Evolutionary conservation across 2,113 vertebrate species (phyloP).

Genomic region (Pygoscelis antarcticus): DNA sequence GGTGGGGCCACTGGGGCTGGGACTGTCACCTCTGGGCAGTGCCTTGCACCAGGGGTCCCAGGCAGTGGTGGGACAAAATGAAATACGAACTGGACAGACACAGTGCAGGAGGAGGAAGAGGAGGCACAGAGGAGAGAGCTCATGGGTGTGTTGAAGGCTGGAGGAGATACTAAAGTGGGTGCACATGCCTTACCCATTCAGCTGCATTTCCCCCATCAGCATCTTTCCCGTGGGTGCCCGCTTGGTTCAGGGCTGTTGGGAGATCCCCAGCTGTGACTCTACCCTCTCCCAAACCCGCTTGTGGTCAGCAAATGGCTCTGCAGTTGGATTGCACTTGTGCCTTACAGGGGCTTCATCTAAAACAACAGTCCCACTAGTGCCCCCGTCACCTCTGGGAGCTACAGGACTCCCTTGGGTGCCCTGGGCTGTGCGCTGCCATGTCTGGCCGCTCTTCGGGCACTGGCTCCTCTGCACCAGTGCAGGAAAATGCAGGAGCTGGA

Average conservation of each 20-base stretch:
- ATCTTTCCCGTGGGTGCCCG: accelerated
- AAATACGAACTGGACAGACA: no score
- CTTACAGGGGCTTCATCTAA: not conserved
- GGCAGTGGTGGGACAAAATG: accelerated
- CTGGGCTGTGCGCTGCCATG: accelerated
- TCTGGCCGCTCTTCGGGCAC: accelerated
- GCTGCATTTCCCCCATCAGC: not conserved
- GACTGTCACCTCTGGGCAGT: not conserved
- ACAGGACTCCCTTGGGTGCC: not conserved
- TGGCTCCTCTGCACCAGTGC: no score
- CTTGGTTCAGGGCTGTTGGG: not conserved
- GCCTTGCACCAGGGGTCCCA: not conserved
- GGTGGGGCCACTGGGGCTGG: not conserved
- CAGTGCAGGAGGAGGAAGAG: not conserved
- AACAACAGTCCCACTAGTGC: no score
- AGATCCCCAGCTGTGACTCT: not conserved
- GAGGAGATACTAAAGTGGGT: not conserved
- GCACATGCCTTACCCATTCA: no score
- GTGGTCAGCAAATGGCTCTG: not conserved
- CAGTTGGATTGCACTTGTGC: not conserved
- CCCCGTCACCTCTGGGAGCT: not conserved
- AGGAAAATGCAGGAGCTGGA: accelerated
- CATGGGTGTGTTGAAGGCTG: not conserved
- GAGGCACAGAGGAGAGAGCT: not conserved
- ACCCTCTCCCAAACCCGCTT: not conserved